phyloP scores from a whole-genome alignment of 1,140 invertebrate species.

The Dendrolimus punctatus region DNA sequence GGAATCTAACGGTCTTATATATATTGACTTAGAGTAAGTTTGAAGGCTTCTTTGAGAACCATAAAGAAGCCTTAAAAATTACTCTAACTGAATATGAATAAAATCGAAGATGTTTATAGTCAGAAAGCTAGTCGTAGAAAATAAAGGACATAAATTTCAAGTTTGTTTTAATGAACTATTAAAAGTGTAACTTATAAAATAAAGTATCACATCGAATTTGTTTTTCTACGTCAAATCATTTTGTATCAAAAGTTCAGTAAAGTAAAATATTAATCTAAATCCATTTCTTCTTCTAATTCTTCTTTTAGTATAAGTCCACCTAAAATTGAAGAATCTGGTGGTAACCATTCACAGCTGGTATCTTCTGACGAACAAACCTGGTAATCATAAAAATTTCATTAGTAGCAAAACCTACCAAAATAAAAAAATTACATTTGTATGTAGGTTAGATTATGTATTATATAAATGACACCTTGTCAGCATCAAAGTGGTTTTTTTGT shows the following conservation, averaged over 20 bases:
- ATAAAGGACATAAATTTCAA: background rate
- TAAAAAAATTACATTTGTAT: no score
- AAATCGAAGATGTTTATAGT: no score
- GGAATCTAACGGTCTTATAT: no score
- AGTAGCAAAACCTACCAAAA: no score
- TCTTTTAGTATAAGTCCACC: slow-evolving; percentile 38
- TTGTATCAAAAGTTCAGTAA: background rate
- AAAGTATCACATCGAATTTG: slow-evolving; percentile 4
- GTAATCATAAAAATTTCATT: background rate
- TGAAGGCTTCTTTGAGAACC: no score
- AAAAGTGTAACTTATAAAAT: slow-evolving; percentile 27
- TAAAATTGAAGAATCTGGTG: slow-evolving; percentile 46
- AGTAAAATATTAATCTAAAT: slow-evolving; percentile 20
- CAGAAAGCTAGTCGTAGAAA: no score
- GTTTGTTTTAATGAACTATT: slow-evolving; percentile 1
- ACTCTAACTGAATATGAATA: no score
- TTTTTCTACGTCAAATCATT: slow-evolving; percentile 1
- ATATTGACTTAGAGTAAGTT: no score
- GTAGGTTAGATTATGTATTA: no score
- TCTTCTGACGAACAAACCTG: slow-evolving; percentile 61
- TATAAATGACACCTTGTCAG: no score
- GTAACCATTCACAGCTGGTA: slow-evolving; percentile 62
- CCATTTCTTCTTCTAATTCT: slow-evolving; percentile 42
- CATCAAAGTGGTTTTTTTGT: no score
- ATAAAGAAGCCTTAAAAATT: no score